Evolutionary conservation across 2,113 vertebrate species (phyloP), one percentile per base, ranked within the genome.

Genomic region (Neopipo cinnamomea): DNA sequence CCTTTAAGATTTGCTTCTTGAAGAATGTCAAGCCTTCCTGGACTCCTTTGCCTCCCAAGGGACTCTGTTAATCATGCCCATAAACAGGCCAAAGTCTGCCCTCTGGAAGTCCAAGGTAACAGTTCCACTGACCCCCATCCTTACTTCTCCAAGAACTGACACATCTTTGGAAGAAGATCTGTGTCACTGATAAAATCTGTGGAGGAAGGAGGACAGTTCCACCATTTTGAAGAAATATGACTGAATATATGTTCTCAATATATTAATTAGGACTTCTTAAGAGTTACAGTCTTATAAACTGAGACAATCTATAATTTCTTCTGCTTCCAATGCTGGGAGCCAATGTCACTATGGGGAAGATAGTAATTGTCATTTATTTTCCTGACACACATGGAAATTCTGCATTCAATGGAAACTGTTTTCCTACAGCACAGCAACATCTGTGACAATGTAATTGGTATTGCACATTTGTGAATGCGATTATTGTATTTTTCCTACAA

Each of bases 91-190:
- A 8, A 73, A 33, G 5, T 41, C 33, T 70, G 22, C 50, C 8
- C 14, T 47, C 37, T 1, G 3, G 12, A 21, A 82, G 9, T 20
- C 39, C 61, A 63, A 1, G 6, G 1, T 5, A 25, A 24, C 31
- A 20, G 55, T 41, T 70, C 42, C 58, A 25, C 41, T 52, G 30
- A 53, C 4, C 4, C 19, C 4, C 0, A 14, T 76, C 42, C 44
- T 53, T 53, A 4, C 7, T n/a, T 59, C 25, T 46, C 28, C 2
- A 5, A 70, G 35, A 70, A 46, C 23, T 0, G 1, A 70, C 20
- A 25, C 6, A 2, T 33, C 12, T 47, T 70, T 66, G 37, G n/a
- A n/a, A n/a, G 14, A 59, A 67, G 44, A 53, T 41, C 41, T 71
- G 44, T 79, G 58, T 35, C 39, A 72, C 28, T 61, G 58, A 81